These are phyloP conservation scores for Psittacara wagleri DNA, from an alignment of 2,113 vertebrate genomes.

Conservation along the genomic window DNA sequence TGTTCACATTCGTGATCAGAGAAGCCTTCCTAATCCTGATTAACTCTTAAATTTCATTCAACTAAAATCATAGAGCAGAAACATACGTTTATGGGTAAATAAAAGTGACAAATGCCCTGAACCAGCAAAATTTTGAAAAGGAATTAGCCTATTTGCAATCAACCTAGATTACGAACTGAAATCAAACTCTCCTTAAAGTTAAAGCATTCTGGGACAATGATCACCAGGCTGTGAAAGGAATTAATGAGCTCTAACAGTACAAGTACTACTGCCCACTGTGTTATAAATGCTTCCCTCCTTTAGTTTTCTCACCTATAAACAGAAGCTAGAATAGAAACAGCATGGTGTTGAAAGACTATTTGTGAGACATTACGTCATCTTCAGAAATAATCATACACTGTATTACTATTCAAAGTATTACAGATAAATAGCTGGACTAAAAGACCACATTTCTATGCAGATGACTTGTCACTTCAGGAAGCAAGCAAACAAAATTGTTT, in stretches of 20 bases:
- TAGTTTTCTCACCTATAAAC: neutral
- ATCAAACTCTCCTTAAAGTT: neutral
- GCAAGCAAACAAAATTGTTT: neutral
- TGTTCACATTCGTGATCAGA: neutral
- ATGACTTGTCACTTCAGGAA: neutral
- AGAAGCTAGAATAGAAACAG: neutral
- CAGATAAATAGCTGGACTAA: neutral
- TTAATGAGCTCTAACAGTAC: slow-evolving; percentile 25
- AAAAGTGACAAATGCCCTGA: neutral
- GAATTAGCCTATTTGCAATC: neutral
- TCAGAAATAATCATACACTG: neutral
- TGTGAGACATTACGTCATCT: neutral
- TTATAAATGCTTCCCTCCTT: neutral
- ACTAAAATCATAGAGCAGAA: neutral
- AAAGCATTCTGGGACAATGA: neutral
- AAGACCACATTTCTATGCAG: neutral
- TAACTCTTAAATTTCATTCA: neutral
- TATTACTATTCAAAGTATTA: neutral
- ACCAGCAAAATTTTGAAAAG: neutral
- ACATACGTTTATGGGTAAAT: neutral
- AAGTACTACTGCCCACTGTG: neutral
- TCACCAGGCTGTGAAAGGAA: slow-evolving; percentile 14
- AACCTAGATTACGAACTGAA: neutral
- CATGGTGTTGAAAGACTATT: neutral
- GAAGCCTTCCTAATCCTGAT: neutral